phyloP scores from a whole-genome alignment of 2,113 vertebrate species.

The Phaethornis superciliosus region DNA sequence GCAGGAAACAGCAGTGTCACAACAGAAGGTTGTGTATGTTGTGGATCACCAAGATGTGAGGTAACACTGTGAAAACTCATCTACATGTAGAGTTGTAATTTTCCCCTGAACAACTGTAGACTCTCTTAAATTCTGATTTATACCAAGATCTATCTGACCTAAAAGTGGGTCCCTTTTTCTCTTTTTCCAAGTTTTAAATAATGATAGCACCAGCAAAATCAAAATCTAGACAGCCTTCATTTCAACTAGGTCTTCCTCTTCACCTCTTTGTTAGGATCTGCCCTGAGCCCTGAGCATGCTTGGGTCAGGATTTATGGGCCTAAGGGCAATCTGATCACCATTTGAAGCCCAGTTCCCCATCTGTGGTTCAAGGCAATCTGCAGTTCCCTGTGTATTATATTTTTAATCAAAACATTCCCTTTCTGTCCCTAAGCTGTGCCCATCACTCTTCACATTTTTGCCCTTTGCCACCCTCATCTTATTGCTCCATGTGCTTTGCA shows the following conservation, averaged over 20 bases:
- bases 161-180: not conserved
- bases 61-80: not conserved
- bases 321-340: not conserved
- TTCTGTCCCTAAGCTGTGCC: not conserved
- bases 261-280: not conserved
- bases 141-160: not conserved
- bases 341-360: not conserved
- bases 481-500: not conserved
- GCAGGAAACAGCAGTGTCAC: not conserved
- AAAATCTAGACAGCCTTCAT: not conserved
- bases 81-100: not conserved
- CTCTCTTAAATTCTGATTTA: not conserved
- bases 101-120: not conserved
- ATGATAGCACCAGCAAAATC: not conserved
- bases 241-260: not conserved
- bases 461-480: not conserved
- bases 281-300: not conserved
- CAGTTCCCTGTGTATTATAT: rapidly evolving
- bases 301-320: not conserved
- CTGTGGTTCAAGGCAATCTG: not conserved
- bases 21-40: not conserved
- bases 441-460: not conserved
- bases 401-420: not conserved
- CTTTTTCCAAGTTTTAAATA: not conserved
- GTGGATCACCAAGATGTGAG: not conserved